Conservation (phyloP, 2,888 invertebrate species). For the Acrobasis suavella region DNA sequence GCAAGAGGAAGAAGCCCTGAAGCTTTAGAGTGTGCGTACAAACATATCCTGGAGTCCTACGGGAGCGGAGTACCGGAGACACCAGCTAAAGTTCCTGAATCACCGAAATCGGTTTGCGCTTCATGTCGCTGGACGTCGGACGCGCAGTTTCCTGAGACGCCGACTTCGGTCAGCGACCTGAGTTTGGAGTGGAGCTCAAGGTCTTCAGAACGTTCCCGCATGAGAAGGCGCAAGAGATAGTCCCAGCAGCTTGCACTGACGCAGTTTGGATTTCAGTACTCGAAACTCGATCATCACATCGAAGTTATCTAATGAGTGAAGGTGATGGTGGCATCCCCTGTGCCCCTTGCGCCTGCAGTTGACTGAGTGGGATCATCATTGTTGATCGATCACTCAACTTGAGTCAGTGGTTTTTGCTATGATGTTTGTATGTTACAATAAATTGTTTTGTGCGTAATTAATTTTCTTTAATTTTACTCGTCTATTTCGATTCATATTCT, state of each 20-base stretch:
- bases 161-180: constrained; percentile 68
- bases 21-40: constrained; percentile 73
- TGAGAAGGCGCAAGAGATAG: constrained; percentile 69
- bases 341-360: background rate
- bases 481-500: no score
- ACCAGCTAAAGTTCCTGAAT: constrained; percentile 52
- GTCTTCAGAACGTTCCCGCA: constrained; percentile 61
- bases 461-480: background rate
- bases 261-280: constrained; percentile 4
- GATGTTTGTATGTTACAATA: background rate
- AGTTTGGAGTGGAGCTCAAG: constrained; percentile 75
- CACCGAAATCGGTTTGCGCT: constrained; percentile 62
- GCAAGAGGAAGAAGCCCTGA: constrained; percentile 72
- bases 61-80: constrained; percentile 42
- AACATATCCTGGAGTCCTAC: constrained; percentile 76
- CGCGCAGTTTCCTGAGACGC: constrained; percentile 76
- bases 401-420: background rate
- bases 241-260: constrained; percentile 16
- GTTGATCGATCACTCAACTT: background rate
- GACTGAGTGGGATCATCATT: background rate
- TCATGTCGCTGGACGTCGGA: constrained; percentile 77
- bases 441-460: background rate
- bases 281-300: background rate
- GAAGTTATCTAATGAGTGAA: constrained; percentile 1
- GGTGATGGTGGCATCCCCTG: background rate